A percentile compares a stretch with the other conserved stretches of the same genome.
Conservation (phyloP, 2,888 invertebrate genomes). For the Eucriotettix oculatus region DNA sequence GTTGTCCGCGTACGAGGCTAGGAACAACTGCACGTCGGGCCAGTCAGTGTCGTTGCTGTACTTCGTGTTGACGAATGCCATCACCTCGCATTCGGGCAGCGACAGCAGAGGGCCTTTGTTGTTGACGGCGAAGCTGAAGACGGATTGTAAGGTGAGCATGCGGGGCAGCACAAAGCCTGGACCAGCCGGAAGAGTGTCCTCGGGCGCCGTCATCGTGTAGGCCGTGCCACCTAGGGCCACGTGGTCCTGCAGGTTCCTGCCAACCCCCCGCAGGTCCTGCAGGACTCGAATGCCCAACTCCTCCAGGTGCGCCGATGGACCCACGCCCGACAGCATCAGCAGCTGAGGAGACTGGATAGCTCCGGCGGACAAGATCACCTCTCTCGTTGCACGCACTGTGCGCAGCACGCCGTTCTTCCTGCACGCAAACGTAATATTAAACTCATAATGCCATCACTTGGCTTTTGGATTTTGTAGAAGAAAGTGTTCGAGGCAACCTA, state of each 20-base stretch:
- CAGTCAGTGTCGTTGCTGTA: constrained; percentile 44
- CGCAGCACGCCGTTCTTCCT: not conserved
- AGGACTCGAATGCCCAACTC: constrained; percentile 42
- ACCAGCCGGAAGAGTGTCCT: constrained; percentile 23
- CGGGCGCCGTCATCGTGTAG: constrained; percentile 46
- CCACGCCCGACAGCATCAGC: constrained; percentile 73
- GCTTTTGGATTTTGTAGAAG: too few relatives aligned
- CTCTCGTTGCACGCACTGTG: constrained; percentile 43
- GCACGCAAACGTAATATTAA: too few relatives aligned
- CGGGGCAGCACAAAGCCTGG: constrained; percentile 53
- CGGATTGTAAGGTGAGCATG: constrained; percentile 38
- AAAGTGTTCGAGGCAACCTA: too few relatives aligned
- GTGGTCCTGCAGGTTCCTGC: constrained; percentile 69
- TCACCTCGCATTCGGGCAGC: constrained; percentile 58
- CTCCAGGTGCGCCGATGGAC: constrained; percentile 44
- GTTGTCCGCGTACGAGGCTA: constrained; percentile 57
- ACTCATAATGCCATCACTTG: too few relatives aligned
- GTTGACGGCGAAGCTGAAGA: constrained; percentile 43
- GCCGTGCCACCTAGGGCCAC: constrained; percentile 62
- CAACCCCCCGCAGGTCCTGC: constrained; percentile 52
- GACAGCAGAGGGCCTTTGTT: constrained; percentile 52
- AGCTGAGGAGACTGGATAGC: constrained; percentile 70
- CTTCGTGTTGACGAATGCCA: constrained; percentile 62
- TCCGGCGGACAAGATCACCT: constrained; percentile 76
- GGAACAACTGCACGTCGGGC: constrained; percentile 65